Conservation (phyloP, 2,113 vertebrate species). For the Pelvicachromis taeniatus region DNA sequence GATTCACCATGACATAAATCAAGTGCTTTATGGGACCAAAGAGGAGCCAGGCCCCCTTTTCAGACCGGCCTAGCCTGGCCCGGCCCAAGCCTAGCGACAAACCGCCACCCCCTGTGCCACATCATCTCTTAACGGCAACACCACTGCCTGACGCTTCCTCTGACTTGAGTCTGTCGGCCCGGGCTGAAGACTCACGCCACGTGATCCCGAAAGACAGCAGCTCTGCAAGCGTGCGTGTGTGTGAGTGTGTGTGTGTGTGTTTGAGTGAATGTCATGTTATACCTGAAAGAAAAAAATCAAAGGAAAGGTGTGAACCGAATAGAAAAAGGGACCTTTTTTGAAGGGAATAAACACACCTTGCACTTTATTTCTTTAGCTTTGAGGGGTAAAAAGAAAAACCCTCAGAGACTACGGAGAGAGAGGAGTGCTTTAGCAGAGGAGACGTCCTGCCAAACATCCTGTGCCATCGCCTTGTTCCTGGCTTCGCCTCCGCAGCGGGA, state of each 20-base stretch:
- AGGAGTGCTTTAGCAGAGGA: conserved; percentile 4
- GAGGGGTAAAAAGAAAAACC: neutral
- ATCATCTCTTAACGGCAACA: conserved; percentile 64
- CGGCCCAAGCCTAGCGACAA: conserved; percentile 34
- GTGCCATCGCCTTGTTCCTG: conserved; percentile 62
- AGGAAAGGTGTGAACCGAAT: conserved; percentile 23
- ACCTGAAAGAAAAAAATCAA: neutral
- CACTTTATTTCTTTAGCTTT: conserved; percentile 44
- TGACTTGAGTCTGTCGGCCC: conserved; percentile 32
- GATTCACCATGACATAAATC: conserved; percentile 51
- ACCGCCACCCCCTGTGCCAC: conserved; percentile 62
- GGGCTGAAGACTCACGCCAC: conserved; percentile 16
- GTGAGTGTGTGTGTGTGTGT: neutral
- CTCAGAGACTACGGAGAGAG: neutral
- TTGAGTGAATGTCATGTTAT: conserved; percentile 14
- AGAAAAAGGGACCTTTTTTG: conserved; percentile 9
- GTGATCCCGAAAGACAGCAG: conserved; percentile 21
- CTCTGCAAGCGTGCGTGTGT: neutral
- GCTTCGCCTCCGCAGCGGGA: conserved; percentile 37
- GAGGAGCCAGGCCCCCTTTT: conserved; percentile 42
- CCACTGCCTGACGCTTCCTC: conserved; percentile 70
- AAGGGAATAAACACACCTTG: conserved; percentile 36
- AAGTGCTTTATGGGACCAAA: conserved; percentile 72
- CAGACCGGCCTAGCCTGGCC: conserved; percentile 8
- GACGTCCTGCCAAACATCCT: conserved; percentile 62